Base-by-base conservation (phyloP, 2,797 vertebrate species). In the Gephyroberyx darwinii region DNA sequence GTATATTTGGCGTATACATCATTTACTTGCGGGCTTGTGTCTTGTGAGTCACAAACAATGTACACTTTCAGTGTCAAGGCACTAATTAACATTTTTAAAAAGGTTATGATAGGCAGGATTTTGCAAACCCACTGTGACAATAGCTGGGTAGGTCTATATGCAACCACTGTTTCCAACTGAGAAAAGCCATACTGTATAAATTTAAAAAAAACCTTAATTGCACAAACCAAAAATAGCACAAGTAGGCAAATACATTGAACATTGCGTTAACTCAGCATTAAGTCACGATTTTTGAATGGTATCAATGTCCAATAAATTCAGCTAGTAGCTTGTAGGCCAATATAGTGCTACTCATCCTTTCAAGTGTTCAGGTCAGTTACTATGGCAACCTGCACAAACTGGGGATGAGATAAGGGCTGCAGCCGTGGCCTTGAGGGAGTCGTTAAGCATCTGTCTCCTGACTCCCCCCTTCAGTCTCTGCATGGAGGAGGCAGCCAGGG, bases 391-490 rank as follows among this genome's bases (percentile, higher is more conserved):
- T 77, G 87, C 84, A 80, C 91, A 94, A 93, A 93, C 86, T 86
- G 83, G 83, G 86, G 86, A 92, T 90, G 91, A 93, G 92, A 93
- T 94, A 93, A 93, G 92, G 91, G 90, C 89, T 86, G 67, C 86
- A 91, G 91, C 89, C 57, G 50, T 90, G 90, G 88, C 91, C 93
- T 91, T 92, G 82, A 91, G 93, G 92, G 93, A 93, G 91, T 92
- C 89, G 90, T 93, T 94, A 93, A 92, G 93, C 93, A 94, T 94
- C 92, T 93, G 92, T 93, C 92, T 91, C 90, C 86, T 51, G 83
- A 90, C 81, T 85, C 82, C 89, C 90, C 84, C 82, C 85, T 84
- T 88, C 85, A 90, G 86, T 84, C 83, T 88, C 82, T 75, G 81
- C 75, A 68, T 83, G 87, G 84, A 81, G 85, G 82, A 84, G 82